A percentile compares a stretch with the other conserved stretches of the same genome.
These are phyloP conservation scores for Macroramphosus scolopax DNA, from an alignment of 2,797 vertebrate species.

Conservation along the genomic window DNA sequence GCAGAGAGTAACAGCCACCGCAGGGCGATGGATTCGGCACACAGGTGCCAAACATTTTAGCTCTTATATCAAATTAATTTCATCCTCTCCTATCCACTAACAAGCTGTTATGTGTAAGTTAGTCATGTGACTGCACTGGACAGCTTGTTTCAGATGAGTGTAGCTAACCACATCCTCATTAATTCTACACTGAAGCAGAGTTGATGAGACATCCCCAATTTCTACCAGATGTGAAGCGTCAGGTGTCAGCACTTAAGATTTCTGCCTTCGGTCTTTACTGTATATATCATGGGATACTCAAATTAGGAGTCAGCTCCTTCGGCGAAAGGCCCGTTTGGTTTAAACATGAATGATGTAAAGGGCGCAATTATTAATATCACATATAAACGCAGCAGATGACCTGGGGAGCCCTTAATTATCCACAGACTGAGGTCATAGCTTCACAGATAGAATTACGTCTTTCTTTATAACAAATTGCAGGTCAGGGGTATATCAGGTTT, in stretches of 20 bases:
- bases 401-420: constrained; percentile 19
- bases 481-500: constrained; percentile 21
- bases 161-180: constrained; percentile 47
- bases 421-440: constrained; percentile 32
- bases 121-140: constrained; percentile 31
- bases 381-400: constrained; percentile 12
- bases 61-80: constrained; percentile 37
- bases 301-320: constrained; percentile 2
- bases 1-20: constrained; percentile 26
- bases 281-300: constrained; percentile 7
- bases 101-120: constrained; percentile 44
- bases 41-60: constrained; percentile 41
- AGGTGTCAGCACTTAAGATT: constrained; percentile 9
- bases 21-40: constrained; percentile 14
- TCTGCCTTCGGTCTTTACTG: constrained; percentile 17
- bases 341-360: constrained; percentile 5
- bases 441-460: constrained; percentile 30
- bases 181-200: constrained; percentile 57
- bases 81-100: constrained; percentile 36
- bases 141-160: constrained; percentile 39
- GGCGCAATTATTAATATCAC: constrained; percentile 6
- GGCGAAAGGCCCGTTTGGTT: background rate
- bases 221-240: constrained; percentile 52
- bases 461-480: constrained; percentile 18
- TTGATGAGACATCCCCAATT: constrained; percentile 48